phyloP scores from a whole-genome alignment of 2,888 invertebrate genomes.

The Hetaerina titia region DNA sequence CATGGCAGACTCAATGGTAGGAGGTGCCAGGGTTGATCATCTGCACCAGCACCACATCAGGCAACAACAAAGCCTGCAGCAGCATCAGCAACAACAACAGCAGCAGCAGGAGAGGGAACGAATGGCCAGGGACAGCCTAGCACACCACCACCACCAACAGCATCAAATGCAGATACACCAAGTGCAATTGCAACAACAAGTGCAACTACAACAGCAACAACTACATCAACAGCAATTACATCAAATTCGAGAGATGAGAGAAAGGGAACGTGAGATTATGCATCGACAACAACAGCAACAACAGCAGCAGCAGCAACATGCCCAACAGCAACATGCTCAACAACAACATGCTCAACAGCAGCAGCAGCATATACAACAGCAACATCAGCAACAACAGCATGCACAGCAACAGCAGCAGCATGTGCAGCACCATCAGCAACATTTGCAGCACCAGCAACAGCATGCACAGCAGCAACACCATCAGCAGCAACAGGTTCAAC shows the following conservation, averaged over 20 bases:
- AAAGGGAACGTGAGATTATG: slow-evolving; percentile 41
- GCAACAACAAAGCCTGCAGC: slow-evolving; percentile 53
- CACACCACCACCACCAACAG: slow-evolving; percentile 72
- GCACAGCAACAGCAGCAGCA: slow-evolving; percentile 75
- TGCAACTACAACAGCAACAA: slow-evolving; percentile 75
- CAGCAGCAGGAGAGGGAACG: slow-evolving; percentile 70
- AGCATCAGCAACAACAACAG: slow-evolving; percentile 72
- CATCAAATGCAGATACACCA: slow-evolving; percentile 73
- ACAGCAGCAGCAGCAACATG: slow-evolving; percentile 75
- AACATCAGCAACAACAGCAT: slow-evolving; percentile 75
- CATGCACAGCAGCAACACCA: slow-evolving; percentile 74
- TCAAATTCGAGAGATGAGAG: slow-evolving; percentile 73
- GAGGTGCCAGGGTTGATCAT: slow-evolving; percentile 48
- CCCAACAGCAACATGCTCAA: slow-evolving; percentile 70
- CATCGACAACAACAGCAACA: slow-evolving; percentile 71
- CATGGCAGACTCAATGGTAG: slow-evolving; percentile 76
- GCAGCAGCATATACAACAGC: slow-evolving; percentile 75
- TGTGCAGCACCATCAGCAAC: slow-evolving; percentile 74
- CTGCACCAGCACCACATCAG: slow-evolving; percentile 53
- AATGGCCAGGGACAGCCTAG: slow-evolving; percentile 73
- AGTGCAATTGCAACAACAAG: slow-evolving; percentile 72
- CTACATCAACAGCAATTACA: slow-evolving; percentile 76
- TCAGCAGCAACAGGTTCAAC: slow-evolving; percentile 73
- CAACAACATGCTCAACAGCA: slow-evolving; percentile 73
- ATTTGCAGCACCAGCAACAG: slow-evolving; percentile 75